phyloP scores from a whole-genome alignment of 2,113 vertebrate species.

The Ramphastos sulfuratus region DNA sequence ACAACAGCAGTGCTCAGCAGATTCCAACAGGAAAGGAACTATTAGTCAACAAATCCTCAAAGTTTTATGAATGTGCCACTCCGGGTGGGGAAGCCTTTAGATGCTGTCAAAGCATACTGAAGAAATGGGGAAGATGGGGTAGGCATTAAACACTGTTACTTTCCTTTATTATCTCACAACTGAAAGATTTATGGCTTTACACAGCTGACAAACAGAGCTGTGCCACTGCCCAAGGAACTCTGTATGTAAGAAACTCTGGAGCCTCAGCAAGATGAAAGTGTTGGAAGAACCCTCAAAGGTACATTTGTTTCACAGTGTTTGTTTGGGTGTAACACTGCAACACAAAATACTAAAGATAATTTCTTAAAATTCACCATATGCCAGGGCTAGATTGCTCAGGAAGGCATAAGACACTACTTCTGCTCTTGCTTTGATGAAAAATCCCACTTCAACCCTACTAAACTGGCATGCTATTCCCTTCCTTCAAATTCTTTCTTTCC shows the following conservation, averaged over 20 bases:
- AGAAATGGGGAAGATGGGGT: neutral
- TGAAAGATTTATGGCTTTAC: neutral
- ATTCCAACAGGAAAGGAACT: neutral
- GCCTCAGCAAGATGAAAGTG: neutral
- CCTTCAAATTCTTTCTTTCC: no score
- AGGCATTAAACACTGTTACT: neutral
- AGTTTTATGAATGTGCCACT: neutral
- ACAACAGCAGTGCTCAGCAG: neutral
- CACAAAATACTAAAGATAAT: neutral
- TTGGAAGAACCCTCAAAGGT: neutral
- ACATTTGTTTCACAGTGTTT: neutral
- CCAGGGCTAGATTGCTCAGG: no score
- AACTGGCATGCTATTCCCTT: no score
- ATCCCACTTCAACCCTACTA: neutral
- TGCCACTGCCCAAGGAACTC: neutral
- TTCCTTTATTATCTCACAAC: neutral
- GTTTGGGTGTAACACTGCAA: neutral
- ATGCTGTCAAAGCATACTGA: neutral
- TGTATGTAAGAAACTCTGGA: neutral
- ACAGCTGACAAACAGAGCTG: neutral
- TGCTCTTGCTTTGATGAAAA: neutral
- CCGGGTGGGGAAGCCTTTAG: neutral
- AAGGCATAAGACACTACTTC: neutral
- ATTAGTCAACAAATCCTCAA: neutral
- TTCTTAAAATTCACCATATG: neutral